Conservation (phyloP, 2,888 invertebrate genomes). For the Drosophila colorata region DNA sequence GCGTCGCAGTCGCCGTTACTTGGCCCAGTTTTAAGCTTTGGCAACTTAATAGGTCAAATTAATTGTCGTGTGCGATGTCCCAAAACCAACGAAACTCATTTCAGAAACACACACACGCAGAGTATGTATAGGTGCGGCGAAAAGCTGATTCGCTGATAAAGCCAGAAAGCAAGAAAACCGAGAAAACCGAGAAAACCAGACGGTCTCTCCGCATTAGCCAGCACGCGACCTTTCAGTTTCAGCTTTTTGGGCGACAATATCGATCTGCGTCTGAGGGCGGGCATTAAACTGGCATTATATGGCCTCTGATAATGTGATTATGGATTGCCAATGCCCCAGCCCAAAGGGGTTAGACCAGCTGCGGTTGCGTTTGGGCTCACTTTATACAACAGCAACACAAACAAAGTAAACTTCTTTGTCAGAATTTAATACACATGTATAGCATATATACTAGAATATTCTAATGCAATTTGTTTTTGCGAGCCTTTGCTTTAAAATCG, state of each 20-base stretch:
- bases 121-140: conserved; percentile 4
- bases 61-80: conserved; percentile 44
- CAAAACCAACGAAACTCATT: conserved; percentile 23
- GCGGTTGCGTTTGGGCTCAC: too few relatives aligned
- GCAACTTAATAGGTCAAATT: conserved; percentile 56
- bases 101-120: background rate
- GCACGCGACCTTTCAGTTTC: conserved; percentile 21
- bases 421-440: background rate
- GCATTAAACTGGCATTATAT: conserved; percentile 13
- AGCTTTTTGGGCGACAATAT: conserved; percentile 25
- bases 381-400: too few relatives aligned
- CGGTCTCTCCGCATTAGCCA: conserved; percentile 7
- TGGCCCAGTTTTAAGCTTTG: conserved; percentile 65
- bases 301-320: conserved; percentile 51
- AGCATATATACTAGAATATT: conserved; percentile 2
- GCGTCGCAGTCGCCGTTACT: conserved; percentile 14
- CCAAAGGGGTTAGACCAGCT: background rate
- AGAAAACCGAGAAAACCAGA: background rate
- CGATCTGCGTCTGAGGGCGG: conserved; percentile 25
- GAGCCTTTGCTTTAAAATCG: background rate
- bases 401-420: too few relatives aligned
- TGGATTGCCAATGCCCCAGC: conserved; percentile 14
- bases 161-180: background rate
- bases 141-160: conserved; percentile 36
- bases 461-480: background rate